Evolutionary conservation across 1,140 invertebrate species (phyloP), one percentile per base, ranked within the genome.

Genomic region (Acromyrmex heyeri): DNA sequence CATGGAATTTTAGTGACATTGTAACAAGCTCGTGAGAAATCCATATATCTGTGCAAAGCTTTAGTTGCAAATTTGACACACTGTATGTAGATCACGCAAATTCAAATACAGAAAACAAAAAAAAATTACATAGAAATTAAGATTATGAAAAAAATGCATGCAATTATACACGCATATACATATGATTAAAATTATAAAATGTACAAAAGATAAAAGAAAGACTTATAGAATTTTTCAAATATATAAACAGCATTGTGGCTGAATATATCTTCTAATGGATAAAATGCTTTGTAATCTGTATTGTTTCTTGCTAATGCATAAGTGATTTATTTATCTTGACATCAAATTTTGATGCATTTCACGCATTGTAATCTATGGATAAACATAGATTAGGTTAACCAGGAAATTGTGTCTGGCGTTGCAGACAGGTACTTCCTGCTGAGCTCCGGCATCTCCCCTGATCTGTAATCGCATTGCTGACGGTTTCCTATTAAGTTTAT

Each of bases 391-490:
- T 62, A 85, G 87, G 85, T 85, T 88, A 88, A 87, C 87, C 90
- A 87, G 90, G 89, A 92, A 92, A 92, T 92, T 92, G 88, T 91
- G 85, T 91, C 87, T 92, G 86, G 64, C 82, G 64, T 87, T 85
- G 75, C 83, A 89, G 90, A 92, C 88, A 90, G 88, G 87, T 87
- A 89, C 88, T 91, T 91, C 89, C 90, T 83, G 70, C 65, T 73
- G 77, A 67, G 82, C 67, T 86, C 59, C 73, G 87, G 86, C 78
- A 62, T 90, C 82, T 87, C 85, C 59, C 81, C 64, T 87, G 86
- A 92, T 92, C 90, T 75, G 88, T 91, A 92, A 92, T 91, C 88
- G 86, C 69, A 62, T 81, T 81, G 87, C 70, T 85, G 86, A 88
- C 81, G 78, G 64, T 87, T 88, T 89, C 85, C 90, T 85, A 91